These are phyloP conservation scores for Neocrepidodera transversa DNA, from an alignment of 2,888 invertebrate genomes.

Conservation along the genomic window DNA sequence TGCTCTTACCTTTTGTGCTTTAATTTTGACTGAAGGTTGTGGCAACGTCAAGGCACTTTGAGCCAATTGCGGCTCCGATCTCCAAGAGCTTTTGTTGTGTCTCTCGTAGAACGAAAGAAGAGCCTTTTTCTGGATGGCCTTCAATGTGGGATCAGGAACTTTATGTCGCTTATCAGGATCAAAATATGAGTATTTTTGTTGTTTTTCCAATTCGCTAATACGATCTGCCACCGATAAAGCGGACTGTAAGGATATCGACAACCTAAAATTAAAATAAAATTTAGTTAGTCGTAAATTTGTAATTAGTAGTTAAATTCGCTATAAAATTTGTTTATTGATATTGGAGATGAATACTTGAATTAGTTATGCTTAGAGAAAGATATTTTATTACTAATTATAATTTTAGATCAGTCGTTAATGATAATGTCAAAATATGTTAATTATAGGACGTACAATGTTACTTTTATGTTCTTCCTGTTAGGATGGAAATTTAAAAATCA, in stretches of 20 bases:
- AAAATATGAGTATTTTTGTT: conserved; percentile 71
- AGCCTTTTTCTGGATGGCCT: conserved; percentile 84
- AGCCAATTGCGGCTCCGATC: conserved; percentile 67
- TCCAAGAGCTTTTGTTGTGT: conserved; percentile 63
- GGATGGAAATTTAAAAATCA: too few species aligned
- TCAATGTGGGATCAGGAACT: conserved; percentile 75
- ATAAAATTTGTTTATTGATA: neutral
- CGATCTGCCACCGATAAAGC: conserved; percentile 71
- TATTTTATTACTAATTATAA: neutral
- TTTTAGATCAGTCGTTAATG: neutral
- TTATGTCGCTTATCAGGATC: conserved; percentile 78
- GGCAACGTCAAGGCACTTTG: conserved; percentile 48
- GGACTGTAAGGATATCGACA: conserved; percentile 52
- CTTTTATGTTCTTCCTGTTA: too few species aligned
- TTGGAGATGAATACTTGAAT: too few species aligned
- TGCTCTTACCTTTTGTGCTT: conserved; percentile 44
- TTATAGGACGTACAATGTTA: too few species aligned
- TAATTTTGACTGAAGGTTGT: conserved; percentile 60
- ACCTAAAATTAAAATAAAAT: conserved; percentile 49
- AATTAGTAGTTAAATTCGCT: neutral
- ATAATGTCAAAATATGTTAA: conserved; percentile 1
- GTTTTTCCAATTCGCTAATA: conserved; percentile 70
- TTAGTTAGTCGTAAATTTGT: neutral
- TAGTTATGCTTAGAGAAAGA: too few species aligned
- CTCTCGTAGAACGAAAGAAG: conserved; percentile 81